Percentiles rank a stretch among this genome's conserved stretches.
phyloP scores from a whole-genome alignment of 1,140 invertebrate genomes.

The Hyphantria cunea region DNA sequence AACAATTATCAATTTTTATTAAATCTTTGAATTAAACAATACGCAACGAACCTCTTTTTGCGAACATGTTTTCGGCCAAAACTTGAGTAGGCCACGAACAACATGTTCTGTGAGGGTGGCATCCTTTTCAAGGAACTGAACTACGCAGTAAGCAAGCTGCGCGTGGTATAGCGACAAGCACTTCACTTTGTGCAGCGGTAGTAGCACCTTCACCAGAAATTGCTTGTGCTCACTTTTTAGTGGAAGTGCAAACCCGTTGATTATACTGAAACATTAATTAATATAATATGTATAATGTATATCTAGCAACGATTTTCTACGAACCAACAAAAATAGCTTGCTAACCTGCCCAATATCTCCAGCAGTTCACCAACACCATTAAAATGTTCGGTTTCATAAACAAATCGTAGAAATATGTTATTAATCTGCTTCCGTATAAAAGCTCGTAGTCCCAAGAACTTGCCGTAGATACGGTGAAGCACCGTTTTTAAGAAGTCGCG shows the following conservation, averaged over 20 bases:
- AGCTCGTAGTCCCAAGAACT: conserved; percentile 98
- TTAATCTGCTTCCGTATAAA: conserved; percentile 99
- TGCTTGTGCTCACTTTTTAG: conserved; percentile 98
- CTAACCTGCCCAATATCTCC: conserved; percentile 96
- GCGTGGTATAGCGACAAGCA: conserved; percentile 96
- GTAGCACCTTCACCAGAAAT: conserved; percentile 98
- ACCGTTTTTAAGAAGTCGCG: conserved; percentile 99
- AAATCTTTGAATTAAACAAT: too few species aligned
- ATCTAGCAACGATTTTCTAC: background rate
- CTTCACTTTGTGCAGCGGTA: conserved; percentile 99
- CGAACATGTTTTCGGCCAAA: conserved; percentile 99
- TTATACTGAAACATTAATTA: conserved; percentile 88
- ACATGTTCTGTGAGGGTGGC: conserved; percentile 97
- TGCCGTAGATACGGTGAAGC: conserved; percentile 99
- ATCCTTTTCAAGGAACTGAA: conserved; percentile 99
- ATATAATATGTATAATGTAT: conserved; percentile 1
- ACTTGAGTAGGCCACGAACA: conserved; percentile 97
- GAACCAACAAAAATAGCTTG: conserved; percentile 8
- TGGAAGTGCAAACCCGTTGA: conserved; percentile 99
- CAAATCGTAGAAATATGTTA: conserved; percentile 99
- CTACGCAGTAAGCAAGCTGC: conserved; percentile 99
- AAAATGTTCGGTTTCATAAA: conserved; percentile 99
- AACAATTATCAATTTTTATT: too few species aligned
- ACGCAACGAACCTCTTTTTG: conserved; percentile 92
- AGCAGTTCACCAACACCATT: conserved; percentile 99